Conservation (phyloP, 2,888 invertebrate species). For the Thymelicus lineola region DNA sequence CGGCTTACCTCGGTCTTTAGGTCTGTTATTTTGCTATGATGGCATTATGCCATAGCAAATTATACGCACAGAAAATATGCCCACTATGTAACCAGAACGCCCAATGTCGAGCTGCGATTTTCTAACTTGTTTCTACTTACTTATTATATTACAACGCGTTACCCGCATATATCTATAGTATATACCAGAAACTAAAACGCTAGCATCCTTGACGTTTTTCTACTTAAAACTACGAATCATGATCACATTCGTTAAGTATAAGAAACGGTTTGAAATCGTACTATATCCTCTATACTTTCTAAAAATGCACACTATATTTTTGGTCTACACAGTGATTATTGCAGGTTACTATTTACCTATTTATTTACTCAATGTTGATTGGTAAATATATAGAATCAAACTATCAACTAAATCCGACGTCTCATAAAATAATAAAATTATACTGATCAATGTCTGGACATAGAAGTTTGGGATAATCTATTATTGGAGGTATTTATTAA, state of each 20-base stretch:
- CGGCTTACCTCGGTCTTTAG: too few species aligned
- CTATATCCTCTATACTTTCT: slow-evolving; percentile 34
- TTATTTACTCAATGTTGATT: neutral
- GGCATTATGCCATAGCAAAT: neutral
- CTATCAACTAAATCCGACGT: too few species aligned
- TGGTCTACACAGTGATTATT: slow-evolving; percentile 40
- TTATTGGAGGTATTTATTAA: too few species aligned
- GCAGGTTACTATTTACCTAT: neutral
- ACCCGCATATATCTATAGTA: slow-evolving; percentile 55
- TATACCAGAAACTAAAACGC: slow-evolving; percentile 51
- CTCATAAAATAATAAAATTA: too few species aligned
- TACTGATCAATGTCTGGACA: too few species aligned
- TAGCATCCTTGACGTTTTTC: slow-evolving; percentile 49
- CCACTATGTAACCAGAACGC: neutral
- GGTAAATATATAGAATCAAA: neutral
- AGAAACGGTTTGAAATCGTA: slow-evolving; percentile 48
- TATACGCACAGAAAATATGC: neutral
- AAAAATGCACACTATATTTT: slow-evolving; percentile 55
- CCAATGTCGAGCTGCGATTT: neutral
- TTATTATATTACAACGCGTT: slow-evolving; percentile 55
- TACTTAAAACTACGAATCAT: slow-evolving; percentile 57
- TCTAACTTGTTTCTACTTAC: slow-evolving; percentile 13
- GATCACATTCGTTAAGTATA: slow-evolving; percentile 68
- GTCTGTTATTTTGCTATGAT: too few species aligned
- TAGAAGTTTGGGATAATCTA: too few species aligned